Conservation (phyloP, 2,113 vertebrate species). For the Channa argus region DNA sequence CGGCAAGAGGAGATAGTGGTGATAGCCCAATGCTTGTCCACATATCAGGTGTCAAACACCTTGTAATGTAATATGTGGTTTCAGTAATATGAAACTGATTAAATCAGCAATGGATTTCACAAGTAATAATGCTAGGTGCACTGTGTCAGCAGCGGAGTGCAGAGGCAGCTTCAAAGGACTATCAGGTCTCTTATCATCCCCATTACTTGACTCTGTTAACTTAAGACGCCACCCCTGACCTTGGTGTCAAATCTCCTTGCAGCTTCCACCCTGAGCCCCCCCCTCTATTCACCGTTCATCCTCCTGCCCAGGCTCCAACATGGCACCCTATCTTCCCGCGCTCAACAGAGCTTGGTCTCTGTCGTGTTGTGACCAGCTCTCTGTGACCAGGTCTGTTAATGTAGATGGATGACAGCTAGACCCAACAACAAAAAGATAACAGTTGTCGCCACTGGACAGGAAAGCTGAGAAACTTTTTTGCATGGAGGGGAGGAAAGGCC, state of each 20-base stretch:
- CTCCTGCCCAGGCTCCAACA: conserved; percentile 13
- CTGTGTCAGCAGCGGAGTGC: background rate
- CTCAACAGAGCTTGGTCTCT: conserved; percentile 38
- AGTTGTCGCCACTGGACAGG: conserved; percentile 51
- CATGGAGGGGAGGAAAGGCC: conserved; percentile 23
- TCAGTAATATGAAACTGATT: conserved; percentile 4
- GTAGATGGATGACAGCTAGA: conserved; percentile 64
- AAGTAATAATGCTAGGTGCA: background rate
- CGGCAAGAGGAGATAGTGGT: background rate
- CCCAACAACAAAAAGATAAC: conserved; percentile 37
- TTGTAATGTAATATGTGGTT: background rate
- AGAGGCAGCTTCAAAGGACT: conserved; percentile 14
- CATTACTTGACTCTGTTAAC: conserved; percentile 56
- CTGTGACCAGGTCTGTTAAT: conserved; percentile 43
- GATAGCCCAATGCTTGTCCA: background rate
- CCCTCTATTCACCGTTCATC: background rate
- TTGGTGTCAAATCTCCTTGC: conserved; percentile 64
- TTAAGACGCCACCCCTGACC: conserved; percentile 52
- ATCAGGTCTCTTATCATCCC: conserved; percentile 40
- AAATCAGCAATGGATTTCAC: conserved; percentile 23
- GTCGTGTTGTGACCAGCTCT: conserved; percentile 17
- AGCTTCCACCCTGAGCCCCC: conserved; percentile 27
- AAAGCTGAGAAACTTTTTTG: conserved; percentile 22
- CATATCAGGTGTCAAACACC: conserved; percentile 27
- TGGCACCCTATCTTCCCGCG: conserved; percentile 22